Evolutionary conservation across 2,888 invertebrate species (phyloP).

Genomic region (Andrena flavipes): DNA sequence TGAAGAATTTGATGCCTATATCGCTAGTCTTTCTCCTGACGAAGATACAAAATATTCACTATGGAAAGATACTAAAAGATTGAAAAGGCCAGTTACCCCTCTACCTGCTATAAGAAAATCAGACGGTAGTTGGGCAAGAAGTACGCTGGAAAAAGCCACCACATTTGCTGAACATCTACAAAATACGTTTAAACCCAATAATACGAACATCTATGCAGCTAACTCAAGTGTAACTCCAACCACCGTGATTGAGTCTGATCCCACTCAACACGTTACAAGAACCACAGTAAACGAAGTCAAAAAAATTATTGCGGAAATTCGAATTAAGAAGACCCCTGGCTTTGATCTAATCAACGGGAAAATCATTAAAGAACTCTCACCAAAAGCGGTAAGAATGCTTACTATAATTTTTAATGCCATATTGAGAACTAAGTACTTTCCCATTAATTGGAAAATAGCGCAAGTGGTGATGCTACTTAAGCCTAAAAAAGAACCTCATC

Average conservation of each 20-base stretch:
- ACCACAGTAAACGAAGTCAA: background rate
- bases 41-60: conserved; percentile 14
- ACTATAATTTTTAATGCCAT: background rate
- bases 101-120: background rate
- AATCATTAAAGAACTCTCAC: background rate
- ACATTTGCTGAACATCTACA: background rate
- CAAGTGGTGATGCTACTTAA: background rate
- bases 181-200: background rate
- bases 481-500: background rate
- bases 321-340: background rate
- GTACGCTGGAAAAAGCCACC: background rate
- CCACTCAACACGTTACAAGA: background rate
- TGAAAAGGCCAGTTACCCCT: background rate
- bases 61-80: conserved; percentile 20
- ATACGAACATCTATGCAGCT: background rate
- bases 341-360: background rate
- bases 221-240: background rate
- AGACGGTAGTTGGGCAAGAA: background rate
- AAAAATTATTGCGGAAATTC: background rate
- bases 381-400: background rate
- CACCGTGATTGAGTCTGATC: too few relatives aligned
- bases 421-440: background rate
- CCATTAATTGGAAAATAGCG: background rate
- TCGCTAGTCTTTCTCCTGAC: background rate
- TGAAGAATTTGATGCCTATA: background rate